Evolutionary conservation across 2,113 vertebrate genomes (phyloP).

Genomic region (Alces alces): DNA sequence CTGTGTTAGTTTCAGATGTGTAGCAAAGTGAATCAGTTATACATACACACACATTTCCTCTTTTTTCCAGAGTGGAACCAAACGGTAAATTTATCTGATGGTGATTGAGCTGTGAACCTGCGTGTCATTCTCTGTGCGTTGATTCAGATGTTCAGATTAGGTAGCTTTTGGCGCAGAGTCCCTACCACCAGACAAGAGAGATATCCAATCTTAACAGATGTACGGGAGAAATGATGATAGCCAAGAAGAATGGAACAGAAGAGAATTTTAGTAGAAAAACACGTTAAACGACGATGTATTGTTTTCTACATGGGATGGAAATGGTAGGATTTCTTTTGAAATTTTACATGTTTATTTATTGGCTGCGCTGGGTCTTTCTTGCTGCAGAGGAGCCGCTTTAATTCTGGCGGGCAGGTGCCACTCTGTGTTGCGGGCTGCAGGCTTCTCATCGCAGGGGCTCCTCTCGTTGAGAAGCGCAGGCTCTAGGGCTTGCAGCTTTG

Average conservation of each 20-base stretch:
- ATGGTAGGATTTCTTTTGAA: not conserved
- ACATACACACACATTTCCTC: not conserved
- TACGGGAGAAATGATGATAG: not conserved
- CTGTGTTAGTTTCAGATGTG: not conserved
- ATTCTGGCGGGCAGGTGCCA: accelerated
- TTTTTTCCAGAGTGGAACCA: not conserved
- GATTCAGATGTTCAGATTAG: not conserved
- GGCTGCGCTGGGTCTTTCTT: not conserved
- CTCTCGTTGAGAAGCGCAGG: not conserved
- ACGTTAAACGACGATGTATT: not conserved
- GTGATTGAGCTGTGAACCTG: not conserved
- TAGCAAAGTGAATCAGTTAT: not conserved
- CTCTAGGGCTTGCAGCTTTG: not conserved
- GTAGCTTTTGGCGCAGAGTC: not conserved
- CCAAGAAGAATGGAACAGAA: not conserved
- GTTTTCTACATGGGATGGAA: not conserved
- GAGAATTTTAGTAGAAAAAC: not conserved
- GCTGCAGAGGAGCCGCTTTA: accelerated
- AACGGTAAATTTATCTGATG: not conserved
- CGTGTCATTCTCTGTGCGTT: not conserved
- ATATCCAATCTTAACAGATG: not conserved
- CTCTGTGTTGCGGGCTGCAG: accelerated
- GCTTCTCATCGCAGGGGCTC: not conserved
- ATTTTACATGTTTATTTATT: not conserved
- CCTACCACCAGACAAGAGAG: not conserved